Conservation (phyloP, 2,888 invertebrate genomes). For the Willowsia nigromaculata region DNA sequence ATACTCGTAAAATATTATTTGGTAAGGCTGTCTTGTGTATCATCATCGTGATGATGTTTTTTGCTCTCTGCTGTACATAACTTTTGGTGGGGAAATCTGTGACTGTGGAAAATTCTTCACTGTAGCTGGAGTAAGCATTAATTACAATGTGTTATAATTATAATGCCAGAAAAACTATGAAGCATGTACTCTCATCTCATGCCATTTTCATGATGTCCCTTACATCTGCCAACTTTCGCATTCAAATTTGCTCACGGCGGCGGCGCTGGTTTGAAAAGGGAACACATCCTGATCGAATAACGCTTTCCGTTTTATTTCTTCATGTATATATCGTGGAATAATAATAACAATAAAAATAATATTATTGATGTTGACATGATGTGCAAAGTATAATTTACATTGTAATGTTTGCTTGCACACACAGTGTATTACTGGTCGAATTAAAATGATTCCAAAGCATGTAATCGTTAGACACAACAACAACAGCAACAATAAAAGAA, state of each 20-base stretch:
- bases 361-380: slow-evolving; percentile 57
- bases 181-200: too few species aligned
- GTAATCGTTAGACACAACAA: slow-evolving; percentile 47
- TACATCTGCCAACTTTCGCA: not conserved
- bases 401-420: slow-evolving; percentile 11
- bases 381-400: slow-evolving; percentile 55
- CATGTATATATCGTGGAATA: not conserved
- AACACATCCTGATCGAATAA: slow-evolving; percentile 60
- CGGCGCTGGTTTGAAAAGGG: not conserved
- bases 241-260: not conserved
- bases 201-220: not conserved
- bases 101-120: not conserved
- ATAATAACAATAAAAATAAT: slow-evolving; percentile 31
- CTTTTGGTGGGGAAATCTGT: not conserved
- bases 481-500: slow-evolving; percentile 18
- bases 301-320: slow-evolving; percentile 23
- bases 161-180: not conserved
- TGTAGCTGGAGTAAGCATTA: not conserved
- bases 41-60: slow-evolving; percentile 2
- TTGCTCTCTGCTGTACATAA: not conserved
- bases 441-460: slow-evolving; percentile 37
- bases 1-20: slow-evolving; percentile 38
- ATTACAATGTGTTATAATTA: not conserved
- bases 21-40: not conserved
- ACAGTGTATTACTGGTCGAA: slow-evolving; percentile 2